Evolutionary conservation across 2,113 vertebrate genomes (phyloP), one percentile per base, ranked within the genome.

Genomic region (Sphaerodactylus townsendi): DNA sequence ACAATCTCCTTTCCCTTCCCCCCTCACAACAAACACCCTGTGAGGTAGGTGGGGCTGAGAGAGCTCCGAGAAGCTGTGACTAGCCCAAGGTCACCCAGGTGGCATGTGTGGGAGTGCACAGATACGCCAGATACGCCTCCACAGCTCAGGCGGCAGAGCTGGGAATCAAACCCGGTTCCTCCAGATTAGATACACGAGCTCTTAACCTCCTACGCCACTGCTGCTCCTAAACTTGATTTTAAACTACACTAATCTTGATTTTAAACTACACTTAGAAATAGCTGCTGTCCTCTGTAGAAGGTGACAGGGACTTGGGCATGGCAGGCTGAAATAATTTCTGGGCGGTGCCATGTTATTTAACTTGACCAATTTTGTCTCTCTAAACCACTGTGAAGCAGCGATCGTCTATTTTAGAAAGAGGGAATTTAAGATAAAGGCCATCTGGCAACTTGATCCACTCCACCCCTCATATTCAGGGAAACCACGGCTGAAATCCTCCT

Each of bases 341-440:
- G 35, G 37, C 33, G 39, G 10, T 33, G 50, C 35, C 79, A 35
- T 41, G 39, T 10, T 33, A 73, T 46, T 30, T 64, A 74, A 74
- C n/a, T 33, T 74, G 48, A 82, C n/a, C 41, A 19, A 10, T 65
- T 65, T 28, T 33, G 37, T 62, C 70, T 46, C n/a, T 1, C 39
- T n/a, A 35, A 37, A 28, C 39, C 3, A 14, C 76, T 78, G 3
- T 64, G 76, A 78, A 65, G 59, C 25, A 30, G 14, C 4, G 72
- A 50, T 39, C 4, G 10, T 74, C 59, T 83, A 37, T 48, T 75
- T 75, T 83, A 35, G n/a, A 66, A 37, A 83, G 44, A 44, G 41
- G 77, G 41, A 46, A 66, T 80, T 64, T 75, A 83, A 75, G 62
- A 48, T 75, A 83, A 83, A 75, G 39, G 41, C 56, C 41, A 73